A percentile compares a stretch with the other conserved stretches of the same genome.
Evolutionary conservation across 2,797 vertebrate species (phyloP).

Genomic region (Cirrhinus molitorella): DNA sequence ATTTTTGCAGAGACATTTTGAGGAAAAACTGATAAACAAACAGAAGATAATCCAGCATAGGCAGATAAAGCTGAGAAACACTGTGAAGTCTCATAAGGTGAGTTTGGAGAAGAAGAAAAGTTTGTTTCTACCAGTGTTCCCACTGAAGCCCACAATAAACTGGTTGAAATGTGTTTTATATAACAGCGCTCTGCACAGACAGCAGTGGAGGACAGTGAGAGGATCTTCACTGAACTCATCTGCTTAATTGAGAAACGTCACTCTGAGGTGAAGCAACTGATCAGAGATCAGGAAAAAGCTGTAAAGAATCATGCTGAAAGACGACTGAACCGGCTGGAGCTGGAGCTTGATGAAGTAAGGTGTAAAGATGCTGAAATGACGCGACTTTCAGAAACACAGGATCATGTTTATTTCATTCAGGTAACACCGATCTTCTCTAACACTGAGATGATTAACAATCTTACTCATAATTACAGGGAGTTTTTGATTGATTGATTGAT

Average conservation of each 20-base stretch:
- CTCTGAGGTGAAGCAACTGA: neutral
- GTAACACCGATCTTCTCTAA: neutral
- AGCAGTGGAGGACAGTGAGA: neutral
- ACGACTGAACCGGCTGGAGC: conserved; percentile 16
- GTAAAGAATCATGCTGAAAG: conserved; percentile 17
- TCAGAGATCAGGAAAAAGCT: conserved; percentile 20
- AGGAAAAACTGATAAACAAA: neutral
- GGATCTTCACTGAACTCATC: conserved; percentile 23
- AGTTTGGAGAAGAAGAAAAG: neutral
- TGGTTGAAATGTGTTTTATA: neutral
- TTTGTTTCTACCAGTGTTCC: too few species aligned
- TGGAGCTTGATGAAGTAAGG: conserved; percentile 11
- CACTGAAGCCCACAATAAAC: too few species aligned
- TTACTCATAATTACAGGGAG: neutral
- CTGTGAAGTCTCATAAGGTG: neutral
- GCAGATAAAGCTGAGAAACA: neutral
- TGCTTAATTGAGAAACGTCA: neutral
- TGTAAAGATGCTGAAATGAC: neutral
- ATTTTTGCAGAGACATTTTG: neutral
- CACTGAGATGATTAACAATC: neutral
- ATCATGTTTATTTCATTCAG: neutral
- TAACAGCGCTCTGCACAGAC: neutral
- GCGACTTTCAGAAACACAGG: neutral
- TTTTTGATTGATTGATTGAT: too few species aligned
- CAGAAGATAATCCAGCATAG: neutral